These are phyloP conservation scores for Clanis bilineata DNA, from an alignment of 2,888 invertebrate species.

Conservation along the genomic window DNA sequence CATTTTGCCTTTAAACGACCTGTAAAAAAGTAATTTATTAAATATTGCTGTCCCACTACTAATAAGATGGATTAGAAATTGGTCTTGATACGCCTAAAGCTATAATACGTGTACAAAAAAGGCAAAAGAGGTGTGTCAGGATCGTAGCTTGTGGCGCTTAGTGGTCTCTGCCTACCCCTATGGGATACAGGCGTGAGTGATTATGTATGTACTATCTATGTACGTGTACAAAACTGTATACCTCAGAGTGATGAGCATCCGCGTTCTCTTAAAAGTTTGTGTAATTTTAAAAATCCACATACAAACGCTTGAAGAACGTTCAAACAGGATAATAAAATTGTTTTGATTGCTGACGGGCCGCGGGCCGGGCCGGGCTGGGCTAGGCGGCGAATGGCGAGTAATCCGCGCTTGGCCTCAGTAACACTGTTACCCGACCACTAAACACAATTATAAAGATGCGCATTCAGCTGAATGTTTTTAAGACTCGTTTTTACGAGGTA, in stretches of 20 bases:
- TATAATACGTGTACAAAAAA: too few species aligned
- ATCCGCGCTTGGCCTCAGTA: constrained; percentile 19
- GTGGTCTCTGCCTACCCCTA: too few species aligned
- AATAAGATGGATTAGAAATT: too few species aligned
- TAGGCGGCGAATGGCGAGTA: too few species aligned
- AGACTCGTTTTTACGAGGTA: not conserved
- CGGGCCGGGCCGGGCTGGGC: constrained; percentile 2
- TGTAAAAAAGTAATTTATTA: too few species aligned
- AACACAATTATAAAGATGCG: constrained; percentile 17
- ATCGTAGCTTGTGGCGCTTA: too few species aligned
- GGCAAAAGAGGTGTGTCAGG: too few species aligned
- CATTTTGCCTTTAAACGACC: too few species aligned
- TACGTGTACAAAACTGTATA: not conserved
- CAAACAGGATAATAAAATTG: constrained; percentile 37
- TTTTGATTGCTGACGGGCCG: constrained; percentile 29
- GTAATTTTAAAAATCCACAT: constrained; percentile 10
- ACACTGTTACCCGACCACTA: constrained; percentile 10
- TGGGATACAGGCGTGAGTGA: too few species aligned
- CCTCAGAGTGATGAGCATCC: not conserved
- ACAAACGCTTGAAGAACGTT: constrained; percentile 21
- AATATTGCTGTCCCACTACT: too few species aligned
- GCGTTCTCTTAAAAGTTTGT: not conserved
- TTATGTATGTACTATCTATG: too few species aligned
- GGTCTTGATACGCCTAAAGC: too few species aligned
- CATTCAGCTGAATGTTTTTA: not conserved